Evolutionary conservation across 2,888 invertebrate species (phyloP), one percentile per base, ranked within the genome.

Genomic region (Cheilosia scutellata): DNA sequence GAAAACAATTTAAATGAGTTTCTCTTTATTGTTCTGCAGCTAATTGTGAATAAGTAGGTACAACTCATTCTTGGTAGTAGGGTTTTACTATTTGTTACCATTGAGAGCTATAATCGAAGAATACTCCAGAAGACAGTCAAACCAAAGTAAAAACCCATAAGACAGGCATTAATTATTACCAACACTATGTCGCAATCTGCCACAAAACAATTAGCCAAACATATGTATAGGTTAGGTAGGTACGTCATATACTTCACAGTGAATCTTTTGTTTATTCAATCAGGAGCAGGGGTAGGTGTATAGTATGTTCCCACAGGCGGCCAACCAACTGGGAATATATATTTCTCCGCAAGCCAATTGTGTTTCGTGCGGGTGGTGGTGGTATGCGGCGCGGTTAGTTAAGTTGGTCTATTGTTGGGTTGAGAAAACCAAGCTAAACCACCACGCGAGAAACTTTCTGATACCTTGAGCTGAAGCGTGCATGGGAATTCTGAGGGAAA

Each of bases 171-270:
- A 83, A 83, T 78, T 83, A 83, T 78, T 83, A 68, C 60, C 72
- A 77, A 66, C 71, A 68, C 82, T 60, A 60, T 71, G 47, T 62
- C 77, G 55, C 66, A 83, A 77, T 78, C 62, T 83, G 63, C 77
- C 82, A 60, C 82, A 83, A 83, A 78, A 83, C 82, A 83, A 83
- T 83, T 83, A 83, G 58, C 77, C 60, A 77, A 63, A 72, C 53
- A 60, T 49, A 51, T 42, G 37, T 33, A 63, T 31, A 2, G n/a
- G n/a, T n/a, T 20, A 20, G 0, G 20, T 20, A 20, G 20, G 20
- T 20, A 20, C 20, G 20, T 20, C 20, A 20, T 20, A 44, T 58
- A 60, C 27, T n/a, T 37, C 13, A 40, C 49, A 27, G 16, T 42
- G 51, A 7, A 53, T 62, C 72, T 51, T 60, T 72, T 72, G 51